A percentile compares a stretch with the other conserved stretches of the same genome.
Conservation (phyloP, 2,113 vertebrate genomes). For the Galeopterus variegatus region DNA sequence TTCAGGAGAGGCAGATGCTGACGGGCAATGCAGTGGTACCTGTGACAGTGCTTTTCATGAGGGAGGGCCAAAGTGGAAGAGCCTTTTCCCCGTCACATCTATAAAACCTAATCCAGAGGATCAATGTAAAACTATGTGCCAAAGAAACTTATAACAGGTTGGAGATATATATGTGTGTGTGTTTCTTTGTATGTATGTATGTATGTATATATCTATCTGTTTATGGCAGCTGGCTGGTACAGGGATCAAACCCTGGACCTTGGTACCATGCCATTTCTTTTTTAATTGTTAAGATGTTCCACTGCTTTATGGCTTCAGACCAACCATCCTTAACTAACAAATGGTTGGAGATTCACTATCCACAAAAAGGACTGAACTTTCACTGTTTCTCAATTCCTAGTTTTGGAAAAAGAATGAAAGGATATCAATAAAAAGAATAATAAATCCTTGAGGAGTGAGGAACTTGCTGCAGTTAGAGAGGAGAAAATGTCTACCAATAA, state of each 20-base stretch:
- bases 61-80: background rate
- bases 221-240: too few species aligned
- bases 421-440: background rate
- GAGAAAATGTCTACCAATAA: fast-evolving
- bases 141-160: background rate
- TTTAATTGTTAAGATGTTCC: background rate
- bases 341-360: background rate
- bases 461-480: background rate
- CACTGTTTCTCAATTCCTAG: background rate
- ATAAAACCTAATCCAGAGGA: too few species aligned
- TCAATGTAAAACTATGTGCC: background rate
- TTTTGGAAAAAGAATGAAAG: background rate
- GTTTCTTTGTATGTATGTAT: background rate
- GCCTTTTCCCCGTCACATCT: background rate
- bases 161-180: background rate
- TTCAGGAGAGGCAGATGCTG: background rate
- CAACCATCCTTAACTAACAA: background rate
- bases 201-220: background rate
- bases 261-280: too few species aligned
- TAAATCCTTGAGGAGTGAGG: background rate
- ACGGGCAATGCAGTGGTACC: fast-evolving
- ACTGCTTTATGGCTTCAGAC: background rate
- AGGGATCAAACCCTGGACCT: too few species aligned
- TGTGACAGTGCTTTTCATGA: background rate
- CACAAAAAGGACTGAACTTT: background rate